A percentile compares a stretch with the other conserved stretches of the same genome.
phyloP scores from a whole-genome alignment of 1,140 invertebrate genomes.

The Lithobius niger region DNA sequence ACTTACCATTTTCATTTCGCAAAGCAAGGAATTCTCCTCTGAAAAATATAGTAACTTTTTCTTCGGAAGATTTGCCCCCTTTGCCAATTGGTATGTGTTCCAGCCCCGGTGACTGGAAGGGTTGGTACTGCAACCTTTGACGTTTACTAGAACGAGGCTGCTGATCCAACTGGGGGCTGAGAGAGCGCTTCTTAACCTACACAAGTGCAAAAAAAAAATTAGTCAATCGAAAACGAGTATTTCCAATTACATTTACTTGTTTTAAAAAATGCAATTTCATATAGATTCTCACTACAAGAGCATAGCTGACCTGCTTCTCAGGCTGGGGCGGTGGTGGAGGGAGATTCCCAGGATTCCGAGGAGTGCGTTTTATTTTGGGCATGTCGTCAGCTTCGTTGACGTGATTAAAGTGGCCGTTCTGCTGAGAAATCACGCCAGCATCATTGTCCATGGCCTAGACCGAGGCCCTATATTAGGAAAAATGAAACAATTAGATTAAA shows the following conservation, averaged over 20 bases:
- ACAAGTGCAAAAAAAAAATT: constrained; percentile 2
- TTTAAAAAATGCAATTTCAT: neutral
- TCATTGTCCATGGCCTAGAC: no score
- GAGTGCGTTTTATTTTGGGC: neutral
- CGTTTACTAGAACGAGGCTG: constrained; percentile 33
- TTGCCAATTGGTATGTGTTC: constrained; percentile 42
- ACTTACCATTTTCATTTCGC: constrained; percentile 49
- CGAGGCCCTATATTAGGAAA: no score
- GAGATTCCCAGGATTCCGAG: neutral
- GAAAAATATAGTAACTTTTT: constrained; percentile 53
- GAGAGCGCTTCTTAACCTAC: constrained; percentile 1
- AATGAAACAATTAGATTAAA: no score
- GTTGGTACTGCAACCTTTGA: constrained; percentile 48
- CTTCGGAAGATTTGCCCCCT: constrained; percentile 47
- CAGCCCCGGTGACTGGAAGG: constrained; percentile 64
- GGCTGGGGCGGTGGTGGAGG: neutral
- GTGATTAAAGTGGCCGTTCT: constrained; percentile 3
- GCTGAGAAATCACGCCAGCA: no score
- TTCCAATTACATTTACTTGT: neutral
- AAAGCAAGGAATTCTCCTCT: constrained; percentile 66
- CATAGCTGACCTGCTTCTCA: neutral
- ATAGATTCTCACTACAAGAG: neutral
- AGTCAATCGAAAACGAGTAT: neutral
- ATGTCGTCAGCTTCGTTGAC: neutral
- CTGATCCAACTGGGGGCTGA: neutral